Percentiles rank a stretch among this genome's conserved stretches.
phyloP scores from a whole-genome alignment of 2,113 vertebrate species.

The Loxodonta africana region DNA sequence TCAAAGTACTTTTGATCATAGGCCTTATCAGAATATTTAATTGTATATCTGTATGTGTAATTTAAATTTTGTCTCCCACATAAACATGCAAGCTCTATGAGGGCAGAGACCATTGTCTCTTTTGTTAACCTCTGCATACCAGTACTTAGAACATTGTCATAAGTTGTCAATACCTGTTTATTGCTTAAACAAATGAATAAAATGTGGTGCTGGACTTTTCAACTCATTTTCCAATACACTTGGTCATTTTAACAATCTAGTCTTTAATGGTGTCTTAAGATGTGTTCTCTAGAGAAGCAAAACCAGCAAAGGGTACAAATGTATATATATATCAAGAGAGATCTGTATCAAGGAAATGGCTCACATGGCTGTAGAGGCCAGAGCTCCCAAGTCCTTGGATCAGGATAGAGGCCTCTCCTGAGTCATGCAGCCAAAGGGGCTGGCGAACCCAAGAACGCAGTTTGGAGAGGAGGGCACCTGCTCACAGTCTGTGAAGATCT shows the following conservation, averaged over 20 bases:
- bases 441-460: too few relatives aligned
- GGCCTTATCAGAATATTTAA: constrained; percentile 9
- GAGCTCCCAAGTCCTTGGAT: too few relatives aligned
- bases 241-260: background rate
- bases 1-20: constrained; percentile 19
- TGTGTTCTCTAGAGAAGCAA: too few relatives aligned
- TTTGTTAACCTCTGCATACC: background rate
- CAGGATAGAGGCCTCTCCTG: too few relatives aligned
- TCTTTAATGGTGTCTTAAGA: background rate
- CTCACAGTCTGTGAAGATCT: too few relatives aligned
- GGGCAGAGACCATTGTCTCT: background rate
- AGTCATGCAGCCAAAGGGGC: too few relatives aligned
- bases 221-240: background rate
- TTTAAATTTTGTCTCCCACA: background rate
- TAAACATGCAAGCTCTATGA: background rate
- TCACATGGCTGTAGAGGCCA: too few relatives aligned
- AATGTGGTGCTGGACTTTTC: background rate
- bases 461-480: too few relatives aligned
- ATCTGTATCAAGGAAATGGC: too few relatives aligned
- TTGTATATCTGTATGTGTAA: background rate
- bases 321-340: too few relatives aligned
- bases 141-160: background rate
- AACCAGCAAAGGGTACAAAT: too few relatives aligned
- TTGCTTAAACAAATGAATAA: constrained; percentile 36
- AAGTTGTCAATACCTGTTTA: background rate